Evolutionary conservation across 2,113 vertebrate species (phyloP).

Genomic region (Scytalopus superciliaris): DNA sequence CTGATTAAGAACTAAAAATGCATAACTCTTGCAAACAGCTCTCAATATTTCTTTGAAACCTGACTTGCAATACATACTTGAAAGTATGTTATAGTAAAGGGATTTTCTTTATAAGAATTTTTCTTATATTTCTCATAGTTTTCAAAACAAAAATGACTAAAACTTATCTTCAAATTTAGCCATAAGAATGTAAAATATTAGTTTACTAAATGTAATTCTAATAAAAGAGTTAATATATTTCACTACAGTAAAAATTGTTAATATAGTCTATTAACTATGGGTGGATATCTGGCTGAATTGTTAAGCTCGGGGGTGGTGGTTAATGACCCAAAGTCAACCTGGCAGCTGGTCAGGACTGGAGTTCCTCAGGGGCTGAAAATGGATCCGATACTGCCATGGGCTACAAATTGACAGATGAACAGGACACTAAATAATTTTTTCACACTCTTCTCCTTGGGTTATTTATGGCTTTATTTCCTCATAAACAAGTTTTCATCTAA

Average conservation of each 20-base stretch:
- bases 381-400: neutral
- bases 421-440: neutral
- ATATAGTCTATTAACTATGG: neutral
- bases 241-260: neutral
- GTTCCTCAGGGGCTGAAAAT: neutral
- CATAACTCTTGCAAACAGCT: neutral
- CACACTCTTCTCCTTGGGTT: neutral
- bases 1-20: neutral
- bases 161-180: neutral
- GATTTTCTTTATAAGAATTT: neutral
- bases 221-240: neutral
- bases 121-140: neutral
- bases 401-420: neutral
- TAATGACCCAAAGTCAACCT: neutral
- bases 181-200: neutral
- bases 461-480: neutral
- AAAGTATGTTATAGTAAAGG: neutral
- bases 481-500: neutral
- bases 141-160: neutral
- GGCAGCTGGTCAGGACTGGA: neutral
- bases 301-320: neutral
- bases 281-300: neutral
- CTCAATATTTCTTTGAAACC: neutral
- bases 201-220: neutral
- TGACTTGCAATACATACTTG: neutral